Percentiles rank a stretch among this genome's conserved stretches.
These are phyloP conservation scores for Rhamnusium bicolor DNA, from an alignment of 2,888 invertebrate genomes.

Conservation along the genomic window DNA sequence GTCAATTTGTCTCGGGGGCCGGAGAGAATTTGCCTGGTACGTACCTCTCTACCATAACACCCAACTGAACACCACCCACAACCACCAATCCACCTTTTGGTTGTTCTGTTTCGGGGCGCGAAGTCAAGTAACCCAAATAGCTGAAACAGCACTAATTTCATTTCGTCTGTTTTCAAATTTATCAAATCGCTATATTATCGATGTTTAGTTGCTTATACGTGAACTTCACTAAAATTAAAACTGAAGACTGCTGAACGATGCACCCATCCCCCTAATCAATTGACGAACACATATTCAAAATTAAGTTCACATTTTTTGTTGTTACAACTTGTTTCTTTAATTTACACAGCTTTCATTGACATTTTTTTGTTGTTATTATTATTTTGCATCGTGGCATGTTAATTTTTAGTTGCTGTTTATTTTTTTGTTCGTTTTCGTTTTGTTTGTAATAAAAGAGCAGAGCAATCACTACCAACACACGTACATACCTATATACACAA, in stretches of 20 bases:
- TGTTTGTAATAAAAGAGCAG: constrained; percentile 65
- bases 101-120: constrained; percentile 69
- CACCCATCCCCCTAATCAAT: constrained; percentile 68
- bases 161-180: constrained; percentile 27
- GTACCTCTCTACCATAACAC: constrained; percentile 71
- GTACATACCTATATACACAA: constrained; percentile 52
- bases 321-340: constrained; percentile 47
- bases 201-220: constrained; percentile 26
- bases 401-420: constrained; percentile 62
- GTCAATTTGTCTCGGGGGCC: constrained; percentile 73
- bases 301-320: constrained; percentile 47
- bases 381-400: constrained; percentile 70
- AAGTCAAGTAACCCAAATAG: constrained; percentile 34
- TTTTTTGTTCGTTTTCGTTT: constrained; percentile 61
- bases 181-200: constrained; percentile 5
- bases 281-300: constrained; percentile 65
- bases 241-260: constrained; percentile 54
- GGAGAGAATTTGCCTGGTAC: constrained; percentile 73
- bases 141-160: constrained; percentile 39
- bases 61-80: constrained; percentile 69
- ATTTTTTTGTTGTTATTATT: constrained; percentile 54
- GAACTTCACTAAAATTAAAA: constrained; percentile 28
- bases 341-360: constrained; percentile 52
- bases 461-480: constrained; percentile 65
- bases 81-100: constrained; percentile 68